These are phyloP conservation scores for Drosophila atripex DNA, from an alignment of 2,888 invertebrate species.

Conservation along the genomic window DNA sequence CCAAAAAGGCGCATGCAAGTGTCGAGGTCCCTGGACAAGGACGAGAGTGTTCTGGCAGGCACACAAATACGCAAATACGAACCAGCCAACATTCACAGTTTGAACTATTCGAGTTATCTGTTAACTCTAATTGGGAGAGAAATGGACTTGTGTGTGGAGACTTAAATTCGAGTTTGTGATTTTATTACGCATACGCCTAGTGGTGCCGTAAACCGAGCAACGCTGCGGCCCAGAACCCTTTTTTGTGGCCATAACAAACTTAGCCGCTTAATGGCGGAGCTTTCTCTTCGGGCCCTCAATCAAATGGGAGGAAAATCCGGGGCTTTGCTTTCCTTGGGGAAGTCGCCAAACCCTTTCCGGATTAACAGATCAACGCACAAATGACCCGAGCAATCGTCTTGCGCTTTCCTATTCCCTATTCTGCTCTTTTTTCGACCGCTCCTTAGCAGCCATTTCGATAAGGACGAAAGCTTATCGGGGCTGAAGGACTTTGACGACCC, in stretches of 20 bases:
- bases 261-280: conserved; percentile 30
- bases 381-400: conserved; percentile 56
- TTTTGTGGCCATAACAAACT: conserved; percentile 22
- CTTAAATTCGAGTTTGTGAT: conserved; percentile 37
- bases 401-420: conserved; percentile 40
- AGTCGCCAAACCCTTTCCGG: conserved; percentile 64
- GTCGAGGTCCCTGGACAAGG: conserved; percentile 53
- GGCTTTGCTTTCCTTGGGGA: conserved; percentile 30
- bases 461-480: conserved; percentile 63
- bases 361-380: conserved; percentile 75
- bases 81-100: conserved; percentile 23
- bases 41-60: conserved; percentile 47
- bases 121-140: conserved; percentile 47
- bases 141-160: conserved; percentile 21
- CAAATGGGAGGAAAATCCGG: conserved; percentile 43
- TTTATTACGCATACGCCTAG: conserved; percentile 53
- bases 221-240: conserved; percentile 19
- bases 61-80: not conserved
- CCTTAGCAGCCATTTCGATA: conserved; percentile 54
- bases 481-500: conserved; percentile 68
- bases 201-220: conserved; percentile 20
- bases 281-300: conserved; percentile 49
- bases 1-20: conserved; percentile 78
- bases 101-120: conserved; percentile 35
- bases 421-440: conserved; percentile 7